phyloP scores from a whole-genome alignment of 2,888 invertebrate species.

The Nycteola revayana region DNA sequence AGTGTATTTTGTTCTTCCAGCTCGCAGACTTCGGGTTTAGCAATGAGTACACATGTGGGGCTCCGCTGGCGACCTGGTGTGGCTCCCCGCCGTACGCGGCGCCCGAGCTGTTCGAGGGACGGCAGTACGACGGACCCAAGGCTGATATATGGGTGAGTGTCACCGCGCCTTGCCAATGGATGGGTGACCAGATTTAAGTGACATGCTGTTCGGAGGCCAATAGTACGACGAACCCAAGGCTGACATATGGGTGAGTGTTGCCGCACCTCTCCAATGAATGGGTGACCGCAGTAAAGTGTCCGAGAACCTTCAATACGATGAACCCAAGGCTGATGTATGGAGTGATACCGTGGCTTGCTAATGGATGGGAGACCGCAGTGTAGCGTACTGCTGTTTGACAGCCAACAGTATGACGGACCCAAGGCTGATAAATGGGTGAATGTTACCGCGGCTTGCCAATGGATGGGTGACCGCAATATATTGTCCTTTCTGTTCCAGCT shows the following conservation, averaged over 20 bases:
- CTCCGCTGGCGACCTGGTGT: conserved; percentile 92
- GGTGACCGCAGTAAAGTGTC: too few species aligned
- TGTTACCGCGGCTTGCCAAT: too few species aligned
- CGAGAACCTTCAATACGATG: conserved; percentile 96
- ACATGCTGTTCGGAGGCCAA: conserved; percentile 96
- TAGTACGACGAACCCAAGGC: conserved; percentile 98
- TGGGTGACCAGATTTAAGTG: too few species aligned
- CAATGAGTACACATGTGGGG: conserved; percentile 92
- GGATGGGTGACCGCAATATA: too few species aligned
- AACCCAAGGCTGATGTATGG: conserved; percentile 99
- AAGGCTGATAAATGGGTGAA: too few species aligned
- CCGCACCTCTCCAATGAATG: too few species aligned
- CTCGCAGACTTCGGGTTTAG: conserved; percentile 97
- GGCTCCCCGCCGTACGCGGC: conserved; percentile 98
- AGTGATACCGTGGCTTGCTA: conserved; percentile 31
- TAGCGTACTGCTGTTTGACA: too few species aligned
- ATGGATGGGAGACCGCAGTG: too few species aligned
- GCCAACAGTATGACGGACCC: too few species aligned
- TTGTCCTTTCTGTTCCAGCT: too few species aligned
- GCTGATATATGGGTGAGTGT: conserved; percentile 96
- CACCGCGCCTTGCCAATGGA: too few species aligned
- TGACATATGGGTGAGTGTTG: conserved; percentile 93
- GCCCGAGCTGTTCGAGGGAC: conserved; percentile 97
- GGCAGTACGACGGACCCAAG: conserved; percentile 96
- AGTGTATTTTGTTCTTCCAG: too few species aligned